Percentiles rank a stretch among this genome's conserved stretches.
Evolutionary conservation across 2,888 invertebrate species (phyloP).

Genomic region (Gibbula magus): DNA sequence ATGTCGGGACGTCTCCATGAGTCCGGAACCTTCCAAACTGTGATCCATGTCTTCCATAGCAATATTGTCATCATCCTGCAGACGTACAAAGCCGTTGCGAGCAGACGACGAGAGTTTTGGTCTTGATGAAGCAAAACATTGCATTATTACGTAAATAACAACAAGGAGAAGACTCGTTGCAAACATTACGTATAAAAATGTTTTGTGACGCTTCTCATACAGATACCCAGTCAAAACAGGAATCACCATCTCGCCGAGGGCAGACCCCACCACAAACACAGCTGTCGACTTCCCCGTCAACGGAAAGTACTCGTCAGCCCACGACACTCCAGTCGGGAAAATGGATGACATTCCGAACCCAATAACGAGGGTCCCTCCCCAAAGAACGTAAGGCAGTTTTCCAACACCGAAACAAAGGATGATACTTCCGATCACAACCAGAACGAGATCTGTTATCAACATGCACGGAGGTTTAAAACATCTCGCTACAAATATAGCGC

Average conservation of each 20-base stretch:
- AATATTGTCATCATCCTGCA: slow-evolving; percentile 56
- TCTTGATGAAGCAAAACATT: slow-evolving; percentile 66
- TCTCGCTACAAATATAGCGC: slow-evolving; percentile 74
- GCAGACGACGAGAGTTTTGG: slow-evolving; percentile 32
- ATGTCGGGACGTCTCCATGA: neutral
- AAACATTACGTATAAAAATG: slow-evolving; percentile 72
- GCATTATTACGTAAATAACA: slow-evolving; percentile 69
- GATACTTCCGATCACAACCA: slow-evolving; percentile 68
- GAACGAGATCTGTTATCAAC: slow-evolving; percentile 72
- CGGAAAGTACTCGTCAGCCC: slow-evolving; percentile 75
- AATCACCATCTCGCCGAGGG: slow-evolving; percentile 75
- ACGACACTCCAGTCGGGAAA: slow-evolving; percentile 76
- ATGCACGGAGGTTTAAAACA: slow-evolving; percentile 73
- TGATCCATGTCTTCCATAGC: slow-evolving; percentile 48
- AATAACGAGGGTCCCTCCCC: slow-evolving; percentile 73
- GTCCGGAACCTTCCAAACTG: neutral
- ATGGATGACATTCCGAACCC: slow-evolving; percentile 76
- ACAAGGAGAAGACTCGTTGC: slow-evolving; percentile 60
- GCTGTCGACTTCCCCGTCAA: slow-evolving; percentile 76
- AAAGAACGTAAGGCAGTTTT: slow-evolving; percentile 65
- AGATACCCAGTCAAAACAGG: slow-evolving; percentile 73
- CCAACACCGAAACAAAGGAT: slow-evolving; percentile 69
- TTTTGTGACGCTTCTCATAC: slow-evolving; percentile 67
- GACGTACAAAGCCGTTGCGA: slow-evolving; percentile 57
- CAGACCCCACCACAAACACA: slow-evolving; percentile 75